phyloP scores from a whole-genome alignment of 2,888 invertebrate genomes.

The Lepidocyrtinus sp. region DNA sequence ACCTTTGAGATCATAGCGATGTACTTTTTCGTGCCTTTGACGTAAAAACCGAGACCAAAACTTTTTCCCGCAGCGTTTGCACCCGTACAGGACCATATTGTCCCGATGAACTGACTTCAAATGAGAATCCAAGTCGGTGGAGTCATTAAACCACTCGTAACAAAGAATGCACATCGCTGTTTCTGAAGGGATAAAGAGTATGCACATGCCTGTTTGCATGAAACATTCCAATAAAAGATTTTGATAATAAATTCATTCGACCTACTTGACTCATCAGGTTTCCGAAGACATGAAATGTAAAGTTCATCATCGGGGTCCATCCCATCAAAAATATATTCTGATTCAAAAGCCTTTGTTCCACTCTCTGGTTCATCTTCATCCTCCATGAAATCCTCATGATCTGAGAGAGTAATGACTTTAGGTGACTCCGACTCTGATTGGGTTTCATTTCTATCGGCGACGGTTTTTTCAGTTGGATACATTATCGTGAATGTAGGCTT shows the following conservation, averaged over 20 bases:
- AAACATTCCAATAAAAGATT: too few relatives aligned
- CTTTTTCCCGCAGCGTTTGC: constrained; percentile 62
- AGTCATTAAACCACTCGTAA: constrained; percentile 63
- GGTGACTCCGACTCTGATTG: not conserved
- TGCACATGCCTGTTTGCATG: too few relatives aligned
- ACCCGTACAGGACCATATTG: constrained; percentile 63
- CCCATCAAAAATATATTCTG: constrained; percentile 26
- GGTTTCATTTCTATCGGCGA: not conserved
- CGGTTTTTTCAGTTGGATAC: constrained; percentile 1
- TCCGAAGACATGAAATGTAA: constrained; percentile 57
- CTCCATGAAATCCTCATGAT: constrained; percentile 24
- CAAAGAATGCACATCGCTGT: constrained; percentile 67
- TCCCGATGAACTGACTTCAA: constrained; percentile 54
- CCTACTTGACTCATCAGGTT: constrained; percentile 55
- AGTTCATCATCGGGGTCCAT: constrained; percentile 67
- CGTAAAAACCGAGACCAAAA: constrained; percentile 65
- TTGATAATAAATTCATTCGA: too few relatives aligned
- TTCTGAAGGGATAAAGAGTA: constrained; percentile 46
- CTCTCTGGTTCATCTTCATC: constrained; percentile 7
- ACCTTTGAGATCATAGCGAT: constrained; percentile 65
- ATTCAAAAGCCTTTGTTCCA: not conserved
- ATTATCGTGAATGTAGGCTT: constrained; percentile 35
- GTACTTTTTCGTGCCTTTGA: constrained; percentile 66
- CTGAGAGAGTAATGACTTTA: constrained; percentile 20
- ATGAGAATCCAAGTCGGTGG: constrained; percentile 59